These are phyloP conservation scores for Cephalophus harveyi DNA, from an alignment of 2,113 vertebrate genomes.

Conservation along the genomic window DNA sequence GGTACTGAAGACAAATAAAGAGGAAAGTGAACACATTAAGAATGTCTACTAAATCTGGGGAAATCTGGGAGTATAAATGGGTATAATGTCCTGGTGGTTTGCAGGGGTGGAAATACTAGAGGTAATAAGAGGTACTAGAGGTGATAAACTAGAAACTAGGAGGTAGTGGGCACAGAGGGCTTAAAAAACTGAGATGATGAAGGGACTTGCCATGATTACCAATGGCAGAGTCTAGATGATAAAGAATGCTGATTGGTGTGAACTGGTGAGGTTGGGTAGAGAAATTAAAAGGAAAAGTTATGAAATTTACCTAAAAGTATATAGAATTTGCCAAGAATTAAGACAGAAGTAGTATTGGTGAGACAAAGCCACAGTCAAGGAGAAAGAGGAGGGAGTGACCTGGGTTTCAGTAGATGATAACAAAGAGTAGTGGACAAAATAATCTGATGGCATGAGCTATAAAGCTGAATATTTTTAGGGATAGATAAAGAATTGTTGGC, in stretches of 20 bases:
- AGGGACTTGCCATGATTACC: background rate
- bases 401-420: background rate
- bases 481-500: background rate
- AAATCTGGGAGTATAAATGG: background rate
- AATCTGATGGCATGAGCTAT: background rate
- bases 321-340: background rate
- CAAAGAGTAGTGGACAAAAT: background rate
- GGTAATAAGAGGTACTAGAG: background rate
- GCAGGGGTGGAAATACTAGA: background rate
- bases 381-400: background rate
- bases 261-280: background rate
- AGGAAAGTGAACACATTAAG: background rate
- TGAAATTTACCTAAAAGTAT: background rate
- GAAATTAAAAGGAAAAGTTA: background rate
- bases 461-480: background rate
- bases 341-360: background rate
- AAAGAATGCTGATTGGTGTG: background rate
- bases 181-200: background rate
- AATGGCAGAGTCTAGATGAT: background rate
- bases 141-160: background rate
- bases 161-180: background rate
- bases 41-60: background rate
- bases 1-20: background rate
- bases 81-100: background rate
- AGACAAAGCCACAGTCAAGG: background rate